A percentile compares a stretch with the other conserved stretches of the same genome.
phyloP scores from a whole-genome alignment of 2,888 invertebrate species.

The Cyclophora albipunctata region DNA sequence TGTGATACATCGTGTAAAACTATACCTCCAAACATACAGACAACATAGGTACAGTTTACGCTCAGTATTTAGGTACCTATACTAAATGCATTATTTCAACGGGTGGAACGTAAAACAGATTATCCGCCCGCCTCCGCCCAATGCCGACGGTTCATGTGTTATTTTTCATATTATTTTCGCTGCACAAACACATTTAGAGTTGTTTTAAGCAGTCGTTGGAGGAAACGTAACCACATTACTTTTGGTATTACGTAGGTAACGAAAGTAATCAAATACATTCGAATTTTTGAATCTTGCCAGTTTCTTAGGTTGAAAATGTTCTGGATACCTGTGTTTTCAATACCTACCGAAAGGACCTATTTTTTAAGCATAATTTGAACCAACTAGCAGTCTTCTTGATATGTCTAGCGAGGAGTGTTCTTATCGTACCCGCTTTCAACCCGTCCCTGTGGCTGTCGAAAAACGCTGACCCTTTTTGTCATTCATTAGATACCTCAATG shows the following conservation, averaged over 20 bases:
- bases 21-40: background rate
- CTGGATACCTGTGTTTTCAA: background rate
- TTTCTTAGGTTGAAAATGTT: conserved; percentile 2
- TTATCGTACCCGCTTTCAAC: no score
- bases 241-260: background rate
- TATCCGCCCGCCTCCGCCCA: background rate
- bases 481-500: no score
- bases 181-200: conserved; percentile 7
- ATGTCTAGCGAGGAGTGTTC: no score
- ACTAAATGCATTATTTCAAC: background rate
- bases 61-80: background rate
- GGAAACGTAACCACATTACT: conserved; percentile 6
- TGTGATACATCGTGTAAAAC: background rate
- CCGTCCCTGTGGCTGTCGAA: no score
- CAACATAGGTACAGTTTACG: background rate
- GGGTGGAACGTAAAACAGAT: background rate
- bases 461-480: no score
- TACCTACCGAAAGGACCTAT: background rate
- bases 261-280: no score
- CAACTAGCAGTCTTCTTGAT: no score
- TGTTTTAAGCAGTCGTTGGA: conserved; percentile 10
- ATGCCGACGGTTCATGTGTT: conserved; percentile 13
- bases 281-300: conserved; percentile 1
- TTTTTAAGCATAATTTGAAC: background rate
- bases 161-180: conserved; percentile 13